Base-by-base conservation (phyloP, 2,888 invertebrate genomes). In the Meloe dianella region DNA sequence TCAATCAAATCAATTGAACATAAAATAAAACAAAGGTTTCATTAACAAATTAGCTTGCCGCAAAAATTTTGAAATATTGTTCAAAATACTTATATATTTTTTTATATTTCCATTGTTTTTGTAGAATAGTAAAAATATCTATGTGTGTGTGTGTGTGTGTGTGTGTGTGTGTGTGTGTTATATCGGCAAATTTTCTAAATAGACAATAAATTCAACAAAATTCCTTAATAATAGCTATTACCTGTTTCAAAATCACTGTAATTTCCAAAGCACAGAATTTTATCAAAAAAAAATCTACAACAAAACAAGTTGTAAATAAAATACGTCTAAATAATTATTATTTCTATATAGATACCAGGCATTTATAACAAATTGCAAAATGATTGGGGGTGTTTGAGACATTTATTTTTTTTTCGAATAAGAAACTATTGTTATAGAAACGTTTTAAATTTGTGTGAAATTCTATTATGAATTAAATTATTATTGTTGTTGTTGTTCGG, bases 331-430 rank as follows among this genome's bases (percentile, higher is more conserved):
- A 68, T 71, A 35, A 35, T 71, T 72, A 68, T 67, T 71, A 73
- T 70, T 73, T 57, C 14, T 10, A 35, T 12, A 35, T 35, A 12
- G 1, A 12, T 10, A 12, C 10, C 12, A 35, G 20, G 17, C 70
- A 66, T 70, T 69, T 71, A 73, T 73, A 75, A 76, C 74, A 77
- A 77, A 77, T 77, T 77, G 76, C 75, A 70, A 73, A 77, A 77
- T 77, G 77, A 77, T 77, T 77, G 75, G 72, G 75, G 77, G 77
- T 76, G 77, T 75, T 41, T 59, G 54, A 66, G 67, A 72, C 69
- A 66, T 73, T 58, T 30, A 22, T 58, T 6, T 6, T n/a, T 58
- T 35, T 58, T 20, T 32, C 14, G 3, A 59, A 38, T 20, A n/a
- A 4, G 12, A 22, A 54, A 54, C 54, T 54, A 54, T 54, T 54